phyloP scores from a whole-genome alignment of 2,888 invertebrate genomes.

The Stenchaetothrips biformis region DNA sequence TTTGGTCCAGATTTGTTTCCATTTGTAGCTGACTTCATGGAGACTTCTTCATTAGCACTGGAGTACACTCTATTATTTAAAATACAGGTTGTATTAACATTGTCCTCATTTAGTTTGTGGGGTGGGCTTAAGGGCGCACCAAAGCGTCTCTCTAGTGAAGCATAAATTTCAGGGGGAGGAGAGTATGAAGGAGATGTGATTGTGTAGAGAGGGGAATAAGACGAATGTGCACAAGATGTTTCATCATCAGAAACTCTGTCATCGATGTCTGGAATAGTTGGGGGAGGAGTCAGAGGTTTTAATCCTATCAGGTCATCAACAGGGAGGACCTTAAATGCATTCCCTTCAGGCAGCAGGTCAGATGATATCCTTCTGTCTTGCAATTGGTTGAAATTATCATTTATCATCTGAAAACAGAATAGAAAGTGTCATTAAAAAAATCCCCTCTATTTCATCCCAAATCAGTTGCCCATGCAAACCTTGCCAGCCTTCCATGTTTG shows the following conservation, averaged over 20 bases:
- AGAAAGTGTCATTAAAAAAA: background rate
- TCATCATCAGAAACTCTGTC: background rate
- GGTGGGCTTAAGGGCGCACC: background rate
- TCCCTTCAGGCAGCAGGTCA: background rate
- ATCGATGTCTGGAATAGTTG: background rate
- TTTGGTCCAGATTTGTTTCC: background rate
- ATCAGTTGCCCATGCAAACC: background rate
- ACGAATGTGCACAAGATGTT: background rate
- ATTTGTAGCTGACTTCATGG: background rate
- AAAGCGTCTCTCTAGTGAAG: background rate
- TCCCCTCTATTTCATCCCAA: background rate
- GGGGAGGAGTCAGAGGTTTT: background rate
- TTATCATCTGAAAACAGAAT: background rate
- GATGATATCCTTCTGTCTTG: background rate
- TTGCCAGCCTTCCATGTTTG: background rate
- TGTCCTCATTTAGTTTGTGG: background rate
- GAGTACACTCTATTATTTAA: background rate
- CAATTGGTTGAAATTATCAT: background rate
- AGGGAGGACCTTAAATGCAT: background rate
- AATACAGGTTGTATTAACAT: background rate
- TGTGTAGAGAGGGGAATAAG: background rate
- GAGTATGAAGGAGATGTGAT: background rate
- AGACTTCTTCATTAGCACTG: background rate
- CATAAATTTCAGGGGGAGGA: background rate
- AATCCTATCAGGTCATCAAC: background rate